Evolutionary conservation across 2,888 invertebrate species (phyloP).

Genomic region (Muschampia plurimacula): DNA sequence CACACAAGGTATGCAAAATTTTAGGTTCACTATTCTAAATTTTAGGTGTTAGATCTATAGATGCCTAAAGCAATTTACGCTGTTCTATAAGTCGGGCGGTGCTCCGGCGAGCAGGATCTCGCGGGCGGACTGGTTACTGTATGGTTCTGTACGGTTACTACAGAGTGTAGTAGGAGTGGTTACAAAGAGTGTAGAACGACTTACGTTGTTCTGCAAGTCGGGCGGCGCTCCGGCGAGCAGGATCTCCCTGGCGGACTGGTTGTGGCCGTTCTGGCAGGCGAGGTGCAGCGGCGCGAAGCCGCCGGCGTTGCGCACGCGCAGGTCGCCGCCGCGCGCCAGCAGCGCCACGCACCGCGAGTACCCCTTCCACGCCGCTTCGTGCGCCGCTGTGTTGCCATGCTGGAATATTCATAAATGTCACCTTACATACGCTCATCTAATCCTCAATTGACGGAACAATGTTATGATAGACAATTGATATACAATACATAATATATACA

Average conservation of each 20-base stretch:
- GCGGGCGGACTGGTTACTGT: conserved; percentile 93
- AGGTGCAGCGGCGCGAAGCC: conserved; percentile 98
- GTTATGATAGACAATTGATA: too few species aligned
- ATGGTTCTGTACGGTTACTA: too few species aligned
- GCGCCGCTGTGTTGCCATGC: conserved; percentile 97
- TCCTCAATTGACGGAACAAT: too few species aligned
- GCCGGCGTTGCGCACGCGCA: conserved; percentile 91
- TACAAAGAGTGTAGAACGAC: conserved; percentile 46
- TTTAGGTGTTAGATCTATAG: too few species aligned
- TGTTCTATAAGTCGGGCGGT: conserved; percentile 94
- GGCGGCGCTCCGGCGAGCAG: conserved; percentile 94
- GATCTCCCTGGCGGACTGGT: conserved; percentile 96
- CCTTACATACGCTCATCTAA: too few species aligned
- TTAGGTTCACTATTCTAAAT: too few species aligned
- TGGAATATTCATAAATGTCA: conserved; percentile 58
- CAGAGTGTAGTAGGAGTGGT: too few species aligned
- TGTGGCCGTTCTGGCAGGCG: conserved; percentile 98
- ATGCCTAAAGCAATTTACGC: conserved; percentile 83
- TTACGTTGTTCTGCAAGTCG: conserved; percentile 95
- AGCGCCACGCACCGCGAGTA: conserved; percentile 93
- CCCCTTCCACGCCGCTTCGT: conserved; percentile 97
- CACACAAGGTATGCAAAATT: too few species aligned
- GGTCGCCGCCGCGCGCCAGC: conserved; percentile 87
- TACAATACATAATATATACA: too few species aligned
- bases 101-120: conserved; percentile 95